Evolutionary conservation across 2,888 invertebrate species (phyloP).

Genomic region (Eilema depressum): DNA sequence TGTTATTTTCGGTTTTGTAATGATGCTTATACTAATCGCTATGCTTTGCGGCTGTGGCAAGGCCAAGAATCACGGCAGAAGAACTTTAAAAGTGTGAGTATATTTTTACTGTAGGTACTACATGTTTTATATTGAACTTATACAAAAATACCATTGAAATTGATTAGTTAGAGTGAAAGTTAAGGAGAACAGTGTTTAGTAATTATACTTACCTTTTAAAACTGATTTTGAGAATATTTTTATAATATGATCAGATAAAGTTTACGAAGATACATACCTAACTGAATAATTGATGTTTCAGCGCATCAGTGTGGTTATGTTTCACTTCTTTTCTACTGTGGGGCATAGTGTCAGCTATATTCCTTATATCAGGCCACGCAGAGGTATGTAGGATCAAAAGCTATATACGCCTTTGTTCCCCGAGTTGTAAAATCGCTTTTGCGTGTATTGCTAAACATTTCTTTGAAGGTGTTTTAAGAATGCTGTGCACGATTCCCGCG

Average conservation of each 20-base stretch:
- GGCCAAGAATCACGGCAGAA: constrained; percentile 73
- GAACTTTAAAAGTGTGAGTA: constrained; percentile 80
- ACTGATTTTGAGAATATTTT: no score
- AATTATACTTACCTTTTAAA: no score
- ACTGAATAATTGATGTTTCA: constrained; percentile 55
- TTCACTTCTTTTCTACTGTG: constrained; percentile 88
- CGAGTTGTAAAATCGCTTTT: constrained; percentile 48
- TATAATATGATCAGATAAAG: neutral
- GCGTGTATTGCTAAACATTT: constrained; percentile 52
- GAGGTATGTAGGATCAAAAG: constrained; percentile 74
- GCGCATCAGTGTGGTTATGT: constrained; percentile 86
- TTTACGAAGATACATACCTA: neutral
- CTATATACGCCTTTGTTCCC: constrained; percentile 43
- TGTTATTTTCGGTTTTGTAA: constrained; percentile 75
- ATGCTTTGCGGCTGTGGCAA: constrained; percentile 82
- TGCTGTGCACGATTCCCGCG: constrained; percentile 25
- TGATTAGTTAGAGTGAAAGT: neutral
- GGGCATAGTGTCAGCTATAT: constrained; percentile 85
- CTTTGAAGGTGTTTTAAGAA: constrained; percentile 51
- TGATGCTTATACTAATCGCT: constrained; percentile 81
- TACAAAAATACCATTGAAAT: neutral
- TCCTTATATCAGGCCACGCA: constrained; percentile 89
- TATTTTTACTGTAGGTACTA: no score
- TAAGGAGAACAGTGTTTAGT: neutral
- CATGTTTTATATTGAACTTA: neutral